These are phyloP conservation scores for Silurus glanis DNA, from an alignment of 2,113 vertebrate species.

Conservation along the genomic window DNA sequence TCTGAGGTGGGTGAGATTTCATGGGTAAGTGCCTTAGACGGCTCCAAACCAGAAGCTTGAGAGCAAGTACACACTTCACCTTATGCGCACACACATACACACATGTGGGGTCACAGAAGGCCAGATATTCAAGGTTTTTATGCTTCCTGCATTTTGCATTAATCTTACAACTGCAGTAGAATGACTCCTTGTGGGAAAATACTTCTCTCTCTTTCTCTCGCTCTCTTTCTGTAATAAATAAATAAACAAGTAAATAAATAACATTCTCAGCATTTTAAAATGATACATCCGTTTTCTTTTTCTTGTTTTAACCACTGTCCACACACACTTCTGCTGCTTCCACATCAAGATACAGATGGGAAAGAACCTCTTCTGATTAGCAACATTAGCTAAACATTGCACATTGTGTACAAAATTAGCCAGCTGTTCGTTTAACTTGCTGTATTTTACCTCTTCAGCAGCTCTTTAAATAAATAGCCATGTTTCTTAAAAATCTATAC, in stretches of 20 bases:
- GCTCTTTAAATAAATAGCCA: neutral
- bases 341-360: neutral
- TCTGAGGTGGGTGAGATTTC: slow-evolving; percentile 52
- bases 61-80: neutral
- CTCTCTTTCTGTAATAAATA: no score
- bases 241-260: neutral
- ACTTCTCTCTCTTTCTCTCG: no score
- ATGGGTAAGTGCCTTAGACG: slow-evolving; percentile 57
- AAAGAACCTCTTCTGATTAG: neutral
- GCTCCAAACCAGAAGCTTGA: slow-evolving; percentile 32
- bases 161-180: neutral
- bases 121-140: neutral
- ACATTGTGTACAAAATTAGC: neutral
- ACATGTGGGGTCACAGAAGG: neutral
- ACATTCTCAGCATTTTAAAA: neutral
- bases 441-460: neutral
- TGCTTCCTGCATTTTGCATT: neutral
- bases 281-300: neutral
- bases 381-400: neutral
- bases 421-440: neutral
- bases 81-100: slow-evolving; percentile 4
- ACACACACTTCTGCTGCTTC: neutral
- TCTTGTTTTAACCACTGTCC: neutral
- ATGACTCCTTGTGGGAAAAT: no score
- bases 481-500: neutral